These are phyloP conservation scores for Ethmia dodecea DNA, from an alignment of 2,888 invertebrate species.

Conservation along the genomic window DNA sequence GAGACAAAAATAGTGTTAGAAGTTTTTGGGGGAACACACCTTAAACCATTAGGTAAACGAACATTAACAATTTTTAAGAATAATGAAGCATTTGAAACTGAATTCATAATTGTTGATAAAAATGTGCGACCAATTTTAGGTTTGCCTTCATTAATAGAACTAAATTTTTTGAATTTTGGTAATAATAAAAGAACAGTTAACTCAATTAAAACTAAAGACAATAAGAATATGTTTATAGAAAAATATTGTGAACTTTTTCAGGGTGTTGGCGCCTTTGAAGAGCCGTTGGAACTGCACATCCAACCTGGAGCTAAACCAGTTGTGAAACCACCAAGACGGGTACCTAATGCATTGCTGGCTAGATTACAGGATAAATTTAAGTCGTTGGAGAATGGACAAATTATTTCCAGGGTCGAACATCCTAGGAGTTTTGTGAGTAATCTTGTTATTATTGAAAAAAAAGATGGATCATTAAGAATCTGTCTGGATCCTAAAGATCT, in stretches of 20 bases:
- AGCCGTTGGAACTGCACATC: background rate
- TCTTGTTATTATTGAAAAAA: conserved; percentile 16
- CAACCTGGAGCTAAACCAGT: conserved; percentile 1
- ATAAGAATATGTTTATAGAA: conserved; percentile 1
- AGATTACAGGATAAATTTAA: conserved; percentile 14
- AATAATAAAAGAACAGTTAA: conserved; percentile 5
- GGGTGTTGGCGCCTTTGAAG: conserved; percentile 11
- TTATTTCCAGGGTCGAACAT: conserved; percentile 17
- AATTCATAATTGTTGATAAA: conserved; percentile 11
- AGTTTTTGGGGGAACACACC: conserved; percentile 6
- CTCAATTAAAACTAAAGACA: conserved; percentile 2
- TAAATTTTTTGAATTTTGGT: conserved; percentile 3
- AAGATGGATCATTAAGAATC: conserved; percentile 15
- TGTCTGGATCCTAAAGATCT: conserved; percentile 19
- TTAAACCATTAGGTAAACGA: conserved; percentile 5
- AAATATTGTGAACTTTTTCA: conserved; percentile 9
- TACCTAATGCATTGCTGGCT: conserved; percentile 14
- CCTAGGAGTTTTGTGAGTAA: conserved; percentile 17
- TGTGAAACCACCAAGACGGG: conserved; percentile 12
- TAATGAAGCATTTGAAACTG: conserved; percentile 1
- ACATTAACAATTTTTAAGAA: conserved; percentile 3
- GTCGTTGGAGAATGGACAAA: conserved; percentile 7
- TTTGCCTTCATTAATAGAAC: conserved; percentile 5
- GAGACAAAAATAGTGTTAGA: conserved; percentile 12
- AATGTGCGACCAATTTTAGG: conserved; percentile 10